These are phyloP conservation scores for Mugil cephalus DNA, from an alignment of 2,113 vertebrate genomes.

Conservation along the genomic window DNA sequence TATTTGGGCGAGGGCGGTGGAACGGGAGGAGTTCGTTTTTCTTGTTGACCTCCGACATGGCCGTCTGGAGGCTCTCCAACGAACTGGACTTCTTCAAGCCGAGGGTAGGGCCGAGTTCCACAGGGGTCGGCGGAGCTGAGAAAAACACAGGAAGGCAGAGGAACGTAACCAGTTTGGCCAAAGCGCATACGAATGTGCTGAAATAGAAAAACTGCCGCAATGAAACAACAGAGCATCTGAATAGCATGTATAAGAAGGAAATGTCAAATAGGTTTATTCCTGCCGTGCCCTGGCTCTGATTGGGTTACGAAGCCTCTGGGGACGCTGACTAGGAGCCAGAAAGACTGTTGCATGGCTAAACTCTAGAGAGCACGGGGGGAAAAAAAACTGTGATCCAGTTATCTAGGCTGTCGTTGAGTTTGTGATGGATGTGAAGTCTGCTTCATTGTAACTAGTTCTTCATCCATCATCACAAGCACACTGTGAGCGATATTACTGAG, in stretches of 20 bases:
- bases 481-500: constrained; percentile 63
- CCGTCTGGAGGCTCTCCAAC: constrained; percentile 97
- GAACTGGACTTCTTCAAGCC: constrained; percentile 99
- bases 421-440: constrained; percentile 73
- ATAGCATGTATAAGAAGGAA: neutral
- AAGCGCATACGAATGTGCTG: neutral
- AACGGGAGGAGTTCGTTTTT: constrained; percentile 95
- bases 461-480: constrained; percentile 75
- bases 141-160: neutral
- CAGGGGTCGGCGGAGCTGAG: constrained; percentile 40
- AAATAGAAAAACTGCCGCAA: neutral
- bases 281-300: constrained; percentile 5
- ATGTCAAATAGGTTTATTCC: neutral
- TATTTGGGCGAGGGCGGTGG: constrained; percentile 93
- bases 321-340: constrained; percentile 4
- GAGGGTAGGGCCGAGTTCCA: constrained; percentile 93
- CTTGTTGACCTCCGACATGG: constrained; percentile 91
- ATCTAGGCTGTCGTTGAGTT: constrained; percentile 68
- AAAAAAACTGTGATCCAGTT: constrained; percentile 52
- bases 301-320: constrained; percentile 9
- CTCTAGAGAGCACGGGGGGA: constrained; percentile 28
- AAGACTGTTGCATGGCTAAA: constrained; percentile 16
- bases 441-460: constrained; percentile 39
- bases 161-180: neutral
- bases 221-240: neutral